Evolutionary conservation across 2,797 vertebrate genomes (phyloP), one percentile per base, ranked within the genome.

Genomic region (Sarcoramphus papa): DNA sequence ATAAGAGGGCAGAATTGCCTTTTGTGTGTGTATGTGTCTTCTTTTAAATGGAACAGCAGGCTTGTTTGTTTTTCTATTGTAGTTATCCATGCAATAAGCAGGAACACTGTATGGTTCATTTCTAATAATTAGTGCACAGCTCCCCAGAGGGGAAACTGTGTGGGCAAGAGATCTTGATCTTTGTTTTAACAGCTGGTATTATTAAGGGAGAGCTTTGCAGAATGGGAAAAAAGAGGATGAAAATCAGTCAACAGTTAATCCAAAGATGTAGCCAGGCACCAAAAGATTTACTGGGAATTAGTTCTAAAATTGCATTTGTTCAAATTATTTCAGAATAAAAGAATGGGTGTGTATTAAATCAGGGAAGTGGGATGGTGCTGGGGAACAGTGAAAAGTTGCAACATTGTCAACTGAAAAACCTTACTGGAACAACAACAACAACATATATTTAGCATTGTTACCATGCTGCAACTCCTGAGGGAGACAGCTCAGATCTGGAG

Each of bases 131-230:
- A 95, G 95, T 92, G 60, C 78, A 65, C 64, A 70, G 95, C 70
- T 96, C 73, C 93, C 88, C 67, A 78, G 92, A 62, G 95, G 95
- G 91, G 80, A 94, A 83, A 74, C 56, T 9, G 16, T 63, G 43
- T 75, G 82, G 92, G 86, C 79, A 92, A 88, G 67, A 67, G 79
- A 65, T 86, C 51, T 79, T 83, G 74, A 87, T 91, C 54, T 88
- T 87, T 96, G 85, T 96, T 97, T 96, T 96, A 96, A 97, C 95
- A 97, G 96, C 95, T 97, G 96, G 81, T 60, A 82, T 91, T 82
- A 90, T 92, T 92, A 95, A 96, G 57, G 67, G 51, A 92, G 88
- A 83, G 84, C 73, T 50, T 92, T 3, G 1, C 43, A 53, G 95
- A 88, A 72, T 54, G 59, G 54, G 27, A 67, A 78, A 53, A 63